These are phyloP conservation scores for Pteropus alecto DNA, from an alignment of 2,113 vertebrate species.

Conservation along the genomic window DNA sequence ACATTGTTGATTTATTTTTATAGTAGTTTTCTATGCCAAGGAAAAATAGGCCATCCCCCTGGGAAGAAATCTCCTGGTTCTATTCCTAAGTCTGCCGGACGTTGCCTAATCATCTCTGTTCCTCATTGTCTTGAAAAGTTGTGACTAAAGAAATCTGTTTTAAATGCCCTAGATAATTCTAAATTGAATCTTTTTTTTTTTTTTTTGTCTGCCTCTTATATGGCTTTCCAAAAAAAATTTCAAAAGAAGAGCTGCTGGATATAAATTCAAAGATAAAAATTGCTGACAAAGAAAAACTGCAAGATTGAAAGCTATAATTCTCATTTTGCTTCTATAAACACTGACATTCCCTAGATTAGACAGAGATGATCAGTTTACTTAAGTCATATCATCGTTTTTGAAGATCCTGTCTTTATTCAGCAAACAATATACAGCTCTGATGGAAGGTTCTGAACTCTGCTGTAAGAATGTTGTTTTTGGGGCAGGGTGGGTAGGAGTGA, in stretches of 20 bases:
- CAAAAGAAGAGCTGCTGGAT: slow-evolving; percentile 4
- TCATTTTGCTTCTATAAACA: not conserved
- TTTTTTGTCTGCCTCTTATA: not conserved
- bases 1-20: slow-evolving; percentile 42
- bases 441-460: not conserved
- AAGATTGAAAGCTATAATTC: not conserved
- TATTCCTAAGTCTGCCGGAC: slow-evolving; percentile 21
- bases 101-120: slow-evolving; percentile 18
- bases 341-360: not conserved
- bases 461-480: not conserved
- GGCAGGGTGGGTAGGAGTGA: not conserved
- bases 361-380: not conserved
- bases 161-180: slow-evolving; percentile 46
- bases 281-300: not conserved
- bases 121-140: slow-evolving; percentile 37
- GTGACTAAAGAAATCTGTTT: slow-evolving; percentile 32
- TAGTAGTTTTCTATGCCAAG: slow-evolving; percentile 26
- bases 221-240: not conserved
- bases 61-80: slow-evolving; percentile 35
- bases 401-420: slow-evolving; percentile 6
- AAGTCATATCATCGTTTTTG: not conserved
- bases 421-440: not conserved
- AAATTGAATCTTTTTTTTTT: not conserved
- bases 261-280: slow-evolving; percentile 23
- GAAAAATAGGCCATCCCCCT: slow-evolving; percentile 10